A percentile compares a stretch with the other conserved stretches of the same genome.
Conservation (phyloP, 1,140 invertebrate species). For the Drosophila sulfurigaster region DNA sequence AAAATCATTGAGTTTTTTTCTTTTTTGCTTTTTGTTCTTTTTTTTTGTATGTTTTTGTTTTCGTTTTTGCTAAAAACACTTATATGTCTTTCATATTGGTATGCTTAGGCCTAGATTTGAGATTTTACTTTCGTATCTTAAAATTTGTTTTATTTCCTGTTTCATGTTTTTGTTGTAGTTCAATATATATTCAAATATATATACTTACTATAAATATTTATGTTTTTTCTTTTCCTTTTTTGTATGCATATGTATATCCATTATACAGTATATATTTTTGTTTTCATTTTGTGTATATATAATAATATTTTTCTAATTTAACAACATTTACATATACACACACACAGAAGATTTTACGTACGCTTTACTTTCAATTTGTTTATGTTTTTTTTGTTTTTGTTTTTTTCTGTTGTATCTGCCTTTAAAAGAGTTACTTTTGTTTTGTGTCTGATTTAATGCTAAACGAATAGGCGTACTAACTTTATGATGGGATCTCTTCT, state of each 20-base stretch:
- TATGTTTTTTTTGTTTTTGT: constrained; percentile 24
- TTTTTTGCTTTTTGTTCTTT: constrained; percentile 37
- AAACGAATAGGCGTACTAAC: constrained; percentile 58
- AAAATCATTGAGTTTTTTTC: constrained; percentile 78
- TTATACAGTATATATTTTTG: constrained; percentile 42
- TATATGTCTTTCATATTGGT: constrained; percentile 57
- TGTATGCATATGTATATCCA: constrained; percentile 61
- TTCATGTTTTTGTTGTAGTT: constrained; percentile 77
- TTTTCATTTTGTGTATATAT: constrained; percentile 67
- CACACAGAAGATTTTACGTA: constrained; percentile 73
- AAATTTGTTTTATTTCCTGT: constrained; percentile 83
- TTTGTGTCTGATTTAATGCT: constrained; percentile 43
- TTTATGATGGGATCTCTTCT: constrained; percentile 42
- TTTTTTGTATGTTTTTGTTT: constrained; percentile 53
- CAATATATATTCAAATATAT: constrained; percentile 56
- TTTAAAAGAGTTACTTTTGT: constrained; percentile 49
- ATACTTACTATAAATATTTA: constrained; percentile 32
- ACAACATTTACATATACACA: constrained; percentile 83
- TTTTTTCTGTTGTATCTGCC: constrained; percentile 44
- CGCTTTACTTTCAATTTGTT: constrained; percentile 44
- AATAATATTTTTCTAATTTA: constrained; percentile 71
- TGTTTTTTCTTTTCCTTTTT: constrained; percentile 23
- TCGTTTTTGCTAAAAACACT: constrained; percentile 54
- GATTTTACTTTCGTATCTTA: constrained; percentile 80
- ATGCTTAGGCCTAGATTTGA: constrained; percentile 59